These are phyloP conservation scores for Passerina amoena DNA, from an alignment of 2,113 vertebrate genomes.

Conservation along the genomic window DNA sequence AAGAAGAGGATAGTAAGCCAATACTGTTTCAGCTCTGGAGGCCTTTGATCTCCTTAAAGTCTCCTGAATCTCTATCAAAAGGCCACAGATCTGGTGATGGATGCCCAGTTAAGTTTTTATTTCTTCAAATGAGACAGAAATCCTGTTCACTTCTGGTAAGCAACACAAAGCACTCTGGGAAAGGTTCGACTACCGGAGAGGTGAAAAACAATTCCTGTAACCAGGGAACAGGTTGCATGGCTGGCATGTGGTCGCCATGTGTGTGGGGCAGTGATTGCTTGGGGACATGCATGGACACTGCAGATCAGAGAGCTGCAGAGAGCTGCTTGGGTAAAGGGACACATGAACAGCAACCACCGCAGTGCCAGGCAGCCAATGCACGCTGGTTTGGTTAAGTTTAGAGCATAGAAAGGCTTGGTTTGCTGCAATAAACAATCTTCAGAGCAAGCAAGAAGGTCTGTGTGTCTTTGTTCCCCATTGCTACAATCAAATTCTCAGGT, in stretches of 20 bases:
- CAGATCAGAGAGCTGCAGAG: not conserved
- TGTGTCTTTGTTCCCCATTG: not conserved
- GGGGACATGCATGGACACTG: not conserved
- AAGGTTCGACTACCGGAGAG: fast-evolving
- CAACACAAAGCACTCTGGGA: not conserved
- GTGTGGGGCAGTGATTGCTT: not conserved
- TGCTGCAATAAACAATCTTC: not conserved
- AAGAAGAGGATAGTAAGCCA: not conserved
- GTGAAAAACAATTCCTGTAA: not conserved
- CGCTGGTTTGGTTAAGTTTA: not conserved
- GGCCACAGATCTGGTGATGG: not conserved
- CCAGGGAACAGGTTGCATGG: not conserved
- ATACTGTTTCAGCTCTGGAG: not conserved
- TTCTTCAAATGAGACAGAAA: not conserved
- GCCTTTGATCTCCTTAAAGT: not conserved
- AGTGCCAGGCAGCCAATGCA: not conserved
- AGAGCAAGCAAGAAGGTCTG: not conserved
- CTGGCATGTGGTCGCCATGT: fast-evolving
- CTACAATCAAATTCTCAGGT: not conserved
- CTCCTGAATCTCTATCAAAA: not conserved
- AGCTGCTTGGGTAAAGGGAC: not conserved
- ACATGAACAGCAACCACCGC: fast-evolving
- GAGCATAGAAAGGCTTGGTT: not conserved
- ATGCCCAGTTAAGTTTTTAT: not conserved
- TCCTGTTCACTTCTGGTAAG: not conserved